Percentiles rank a stretch among this genome's conserved stretches.
Evolutionary conservation across 23 tunicate species (phyloP).

Genomic region (Phallusia fumigata): DNA sequence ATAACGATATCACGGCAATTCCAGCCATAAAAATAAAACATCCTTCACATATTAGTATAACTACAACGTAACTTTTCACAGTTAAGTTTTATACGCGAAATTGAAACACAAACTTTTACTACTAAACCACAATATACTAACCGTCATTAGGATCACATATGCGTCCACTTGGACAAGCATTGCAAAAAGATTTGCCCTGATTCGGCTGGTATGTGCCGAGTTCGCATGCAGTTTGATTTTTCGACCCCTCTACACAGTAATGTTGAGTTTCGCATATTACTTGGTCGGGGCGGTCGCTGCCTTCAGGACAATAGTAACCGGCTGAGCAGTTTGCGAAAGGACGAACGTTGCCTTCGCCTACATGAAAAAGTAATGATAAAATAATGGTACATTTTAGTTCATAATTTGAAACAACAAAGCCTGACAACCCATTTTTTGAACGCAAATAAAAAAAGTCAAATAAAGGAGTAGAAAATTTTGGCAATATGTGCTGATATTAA

Average conservation of each 20-base stretch:
- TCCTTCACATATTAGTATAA: too few species aligned
- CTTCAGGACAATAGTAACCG: slow-evolving; percentile 88
- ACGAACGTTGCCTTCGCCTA: slow-evolving; percentile 2
- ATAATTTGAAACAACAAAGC: not conserved
- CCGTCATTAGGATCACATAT: slow-evolving; percentile 90
- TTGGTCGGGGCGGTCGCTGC: slow-evolving; percentile 51
- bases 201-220: slow-evolving; percentile 67
- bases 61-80: not conserved
- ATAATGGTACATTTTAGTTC: not conserved
- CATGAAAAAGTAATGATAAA: too few species aligned
- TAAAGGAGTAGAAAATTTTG: too few species aligned
- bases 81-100: too few species aligned
- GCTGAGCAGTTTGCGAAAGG: slow-evolving; percentile 72
- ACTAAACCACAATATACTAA: too few species aligned
- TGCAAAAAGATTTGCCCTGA: slow-evolving; percentile 30
- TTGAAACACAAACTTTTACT: too few species aligned
- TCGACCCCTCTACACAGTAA: slow-evolving; percentile 84
- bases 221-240: slow-evolving; percentile 74
- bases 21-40: too few species aligned
- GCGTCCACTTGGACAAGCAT: slow-evolving; percentile 39
- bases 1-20: too few species aligned
- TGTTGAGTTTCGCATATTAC: slow-evolving; percentile 51
- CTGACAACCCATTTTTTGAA: too few species aligned
- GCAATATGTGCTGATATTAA: too few species aligned
- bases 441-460: too few species aligned